Evolutionary conservation across 2,888 invertebrate species (phyloP).

Genomic region (Cephus nigrinus): DNA sequence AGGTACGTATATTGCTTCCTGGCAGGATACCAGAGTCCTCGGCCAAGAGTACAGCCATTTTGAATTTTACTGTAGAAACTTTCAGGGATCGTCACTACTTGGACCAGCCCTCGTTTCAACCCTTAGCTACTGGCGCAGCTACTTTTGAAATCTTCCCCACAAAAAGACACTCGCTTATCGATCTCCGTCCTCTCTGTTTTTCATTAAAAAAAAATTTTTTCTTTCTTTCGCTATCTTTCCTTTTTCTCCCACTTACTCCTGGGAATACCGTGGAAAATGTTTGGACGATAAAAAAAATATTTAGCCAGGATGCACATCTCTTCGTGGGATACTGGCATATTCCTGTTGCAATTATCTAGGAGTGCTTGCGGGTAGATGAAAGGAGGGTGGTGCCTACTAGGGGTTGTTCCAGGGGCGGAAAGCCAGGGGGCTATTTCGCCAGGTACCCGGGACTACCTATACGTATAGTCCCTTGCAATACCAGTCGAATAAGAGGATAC

Average conservation of each 20-base stretch:
- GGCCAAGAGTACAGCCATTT: neutral
- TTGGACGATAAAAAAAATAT: neutral
- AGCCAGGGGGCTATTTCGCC: constrained; percentile 14
- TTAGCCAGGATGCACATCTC: neutral
- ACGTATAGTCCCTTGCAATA: neutral
- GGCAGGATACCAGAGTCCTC: neutral
- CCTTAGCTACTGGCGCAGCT: neutral
- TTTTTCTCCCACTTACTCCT: neutral
- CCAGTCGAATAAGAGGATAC: neutral
- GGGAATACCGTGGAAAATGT: neutral
- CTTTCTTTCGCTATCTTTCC: neutral
- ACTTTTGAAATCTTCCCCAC: neutral
- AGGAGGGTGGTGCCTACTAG: constrained; percentile 10
- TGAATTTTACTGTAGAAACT: neutral
- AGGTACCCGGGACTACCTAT: constrained; percentile 7
- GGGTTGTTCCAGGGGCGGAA: constrained; percentile 14
- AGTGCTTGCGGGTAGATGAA: constrained; percentile 37
- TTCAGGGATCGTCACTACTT: neutral
- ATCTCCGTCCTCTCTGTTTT: neutral
- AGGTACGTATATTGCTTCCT: neutral
- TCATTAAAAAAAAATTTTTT: neutral
- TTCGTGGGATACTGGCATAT: constrained; percentile 18
- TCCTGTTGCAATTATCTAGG: constrained; percentile 39
- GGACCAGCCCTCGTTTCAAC: neutral
- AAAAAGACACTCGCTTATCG: neutral